phyloP scores from a whole-genome alignment of 2,797 vertebrate genomes.

The Clarias fuscus region DNA sequence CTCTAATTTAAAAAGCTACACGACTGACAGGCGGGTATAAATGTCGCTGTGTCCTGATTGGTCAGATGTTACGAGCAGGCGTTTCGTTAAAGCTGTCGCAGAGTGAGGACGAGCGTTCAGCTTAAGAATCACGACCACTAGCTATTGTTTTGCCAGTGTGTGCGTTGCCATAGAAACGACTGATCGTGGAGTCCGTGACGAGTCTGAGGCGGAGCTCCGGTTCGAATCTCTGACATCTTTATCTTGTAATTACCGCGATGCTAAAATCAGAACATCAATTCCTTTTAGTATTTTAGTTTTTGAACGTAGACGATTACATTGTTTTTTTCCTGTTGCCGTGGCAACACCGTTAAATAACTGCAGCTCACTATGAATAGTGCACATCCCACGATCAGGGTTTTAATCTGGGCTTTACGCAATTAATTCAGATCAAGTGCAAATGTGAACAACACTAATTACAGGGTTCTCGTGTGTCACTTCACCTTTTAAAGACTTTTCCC shows the following conservation, averaged over 20 bases:
- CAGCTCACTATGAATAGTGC: not conserved
- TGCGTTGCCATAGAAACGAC: conserved; percentile 1
- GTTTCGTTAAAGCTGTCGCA: not conserved
- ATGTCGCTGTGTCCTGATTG: not conserved
- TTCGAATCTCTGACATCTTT: not conserved
- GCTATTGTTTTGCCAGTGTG: not conserved
- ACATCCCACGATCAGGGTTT: conserved; percentile 11
- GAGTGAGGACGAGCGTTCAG: not conserved
- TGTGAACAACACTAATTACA: conserved; percentile 1
- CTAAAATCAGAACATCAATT: not conserved
- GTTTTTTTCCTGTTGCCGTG: not conserved
- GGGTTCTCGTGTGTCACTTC: not conserved
- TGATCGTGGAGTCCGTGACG: no score
- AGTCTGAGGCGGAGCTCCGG: not conserved
- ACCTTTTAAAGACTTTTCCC: not conserved
- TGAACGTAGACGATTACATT: not conserved
- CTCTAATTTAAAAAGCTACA: not conserved
- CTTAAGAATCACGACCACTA: no score
- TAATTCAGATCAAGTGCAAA: not conserved
- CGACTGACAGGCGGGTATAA: no score
- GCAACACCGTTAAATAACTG: not conserved
- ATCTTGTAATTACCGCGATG: not conserved
- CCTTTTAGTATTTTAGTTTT: not conserved
- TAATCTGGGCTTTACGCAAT: not conserved
- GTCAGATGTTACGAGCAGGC: not conserved